Percentiles rank a stretch among this genome's conserved stretches.
These are phyloP conservation scores for Perodicticus potto DNA, from an alignment of 2,797 vertebrate species.

Conservation along the genomic window DNA sequence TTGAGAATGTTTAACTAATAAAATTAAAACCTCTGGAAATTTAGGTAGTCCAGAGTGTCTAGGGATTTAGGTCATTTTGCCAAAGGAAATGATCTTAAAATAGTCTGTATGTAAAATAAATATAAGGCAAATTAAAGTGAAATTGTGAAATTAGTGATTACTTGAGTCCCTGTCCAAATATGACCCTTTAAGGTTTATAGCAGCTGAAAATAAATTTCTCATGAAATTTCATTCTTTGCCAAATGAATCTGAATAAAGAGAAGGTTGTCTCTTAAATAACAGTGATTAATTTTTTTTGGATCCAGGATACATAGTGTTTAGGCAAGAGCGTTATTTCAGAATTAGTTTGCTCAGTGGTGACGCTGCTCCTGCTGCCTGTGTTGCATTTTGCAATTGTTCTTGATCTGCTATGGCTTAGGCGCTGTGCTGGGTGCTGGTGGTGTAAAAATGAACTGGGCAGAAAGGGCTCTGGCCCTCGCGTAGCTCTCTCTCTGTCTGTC, in stretches of 20 bases:
- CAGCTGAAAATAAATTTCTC: slow-evolving; percentile 78
- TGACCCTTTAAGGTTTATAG: slow-evolving; percentile 53
- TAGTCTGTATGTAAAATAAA: slow-evolving; percentile 80
- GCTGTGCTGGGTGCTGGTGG: neutral
- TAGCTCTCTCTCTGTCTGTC: neutral
- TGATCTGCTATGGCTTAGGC: neutral
- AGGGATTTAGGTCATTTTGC: slow-evolving; percentile 65
- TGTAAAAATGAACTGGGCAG: neutral
- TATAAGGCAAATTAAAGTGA: slow-evolving; percentile 82
- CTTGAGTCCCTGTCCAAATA: slow-evolving; percentile 62
- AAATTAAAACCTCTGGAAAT: slow-evolving; percentile 71
- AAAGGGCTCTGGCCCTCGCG: neutral
- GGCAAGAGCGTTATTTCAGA: slow-evolving; percentile 10
- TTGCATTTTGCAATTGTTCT: neutral
- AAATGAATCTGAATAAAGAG: slow-evolving; percentile 78
- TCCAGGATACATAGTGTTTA: neutral
- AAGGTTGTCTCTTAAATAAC: slow-evolving; percentile 75
- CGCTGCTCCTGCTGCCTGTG: neutral
- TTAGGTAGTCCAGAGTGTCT: slow-evolving; percentile 54
- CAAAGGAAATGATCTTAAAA: slow-evolving; percentile 78
- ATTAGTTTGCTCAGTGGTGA: neutral
- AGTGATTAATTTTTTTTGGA: slow-evolving; percentile 71
- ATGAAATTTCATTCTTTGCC: slow-evolving; percentile 75
- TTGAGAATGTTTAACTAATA: slow-evolving; percentile 60
- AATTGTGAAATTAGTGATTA: slow-evolving; percentile 79